These are phyloP conservation scores for cat (Felis catus) DNA, from an alignment of 2,113 vertebrate genomes.

Conservation along the genomic window DNA sequence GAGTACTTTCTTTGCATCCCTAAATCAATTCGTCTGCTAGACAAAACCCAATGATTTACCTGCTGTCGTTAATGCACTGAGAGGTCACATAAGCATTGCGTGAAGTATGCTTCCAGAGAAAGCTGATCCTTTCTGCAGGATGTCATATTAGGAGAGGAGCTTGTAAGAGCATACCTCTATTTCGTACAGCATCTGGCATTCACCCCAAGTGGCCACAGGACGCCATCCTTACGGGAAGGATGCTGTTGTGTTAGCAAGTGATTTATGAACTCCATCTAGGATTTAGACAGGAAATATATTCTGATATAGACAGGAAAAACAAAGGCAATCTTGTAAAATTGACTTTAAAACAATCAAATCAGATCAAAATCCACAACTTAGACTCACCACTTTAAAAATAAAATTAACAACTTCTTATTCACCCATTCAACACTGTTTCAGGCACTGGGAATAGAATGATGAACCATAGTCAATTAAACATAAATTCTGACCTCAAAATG, in stretches of 20 bases:
- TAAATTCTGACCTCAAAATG: background rate
- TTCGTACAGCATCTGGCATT: slow-evolving; percentile 53
- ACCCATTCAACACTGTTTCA: background rate
- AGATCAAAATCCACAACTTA: slow-evolving; percentile 21
- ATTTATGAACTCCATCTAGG: slow-evolving; percentile 58
- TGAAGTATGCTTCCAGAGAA: slow-evolving; percentile 30
- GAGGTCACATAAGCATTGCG: slow-evolving; percentile 49
- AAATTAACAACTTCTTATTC: background rate
- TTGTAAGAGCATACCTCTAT: slow-evolving; percentile 55
- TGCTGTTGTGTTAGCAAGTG: slow-evolving; percentile 38
- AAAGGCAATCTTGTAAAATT: slow-evolving; percentile 1
- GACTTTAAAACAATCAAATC: slow-evolving; percentile 21
- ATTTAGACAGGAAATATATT: background rate
- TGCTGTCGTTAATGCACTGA: slow-evolving; percentile 20
- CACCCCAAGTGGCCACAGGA: slow-evolving; percentile 48
- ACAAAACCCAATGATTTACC: slow-evolving; percentile 61
- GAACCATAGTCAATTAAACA: background rate
- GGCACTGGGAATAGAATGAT: background rate
- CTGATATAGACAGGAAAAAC: slow-evolving; percentile 17
- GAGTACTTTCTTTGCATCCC: slow-evolving; percentile 51
- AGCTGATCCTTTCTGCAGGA: slow-evolving; percentile 54
- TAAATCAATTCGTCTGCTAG: slow-evolving; percentile 63
- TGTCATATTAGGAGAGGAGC: slow-evolving; percentile 50
- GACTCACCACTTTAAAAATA: slow-evolving; percentile 46
- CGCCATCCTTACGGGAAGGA: slow-evolving; percentile 1